Conservation (phyloP, 2,797 vertebrate genomes). For the Brachymystax lenok region DNA sequence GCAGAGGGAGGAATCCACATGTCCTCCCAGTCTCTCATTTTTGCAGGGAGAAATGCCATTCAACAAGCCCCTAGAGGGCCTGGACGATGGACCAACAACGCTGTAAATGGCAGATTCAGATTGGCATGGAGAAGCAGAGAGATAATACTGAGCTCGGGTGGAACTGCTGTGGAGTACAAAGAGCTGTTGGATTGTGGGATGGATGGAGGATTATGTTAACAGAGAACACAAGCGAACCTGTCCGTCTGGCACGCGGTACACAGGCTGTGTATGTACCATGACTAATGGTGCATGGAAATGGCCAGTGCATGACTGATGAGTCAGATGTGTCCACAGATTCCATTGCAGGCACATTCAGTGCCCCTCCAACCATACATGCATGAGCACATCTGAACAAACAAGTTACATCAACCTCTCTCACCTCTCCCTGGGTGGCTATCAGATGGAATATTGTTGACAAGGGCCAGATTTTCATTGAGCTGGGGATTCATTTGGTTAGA, state of each 20-base stretch:
- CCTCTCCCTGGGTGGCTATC: slow-evolving; percentile 1
- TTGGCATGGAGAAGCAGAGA: slow-evolving; percentile 47
- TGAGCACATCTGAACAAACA: slow-evolving; percentile 58
- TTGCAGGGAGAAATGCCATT: slow-evolving; percentile 17
- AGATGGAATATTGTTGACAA: not conserved
- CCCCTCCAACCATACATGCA: slow-evolving; percentile 44
- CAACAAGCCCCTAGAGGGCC: slow-evolving; percentile 36
- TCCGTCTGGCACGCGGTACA: slow-evolving; percentile 23
- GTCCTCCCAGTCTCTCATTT: not conserved
- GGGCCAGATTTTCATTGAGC: not conserved
- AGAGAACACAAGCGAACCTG: slow-evolving; percentile 20
- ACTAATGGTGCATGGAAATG: slow-evolving; percentile 51
- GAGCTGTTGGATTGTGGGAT: slow-evolving; percentile 8
- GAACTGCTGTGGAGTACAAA: slow-evolving; percentile 17
- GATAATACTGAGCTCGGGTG: slow-evolving; percentile 40
- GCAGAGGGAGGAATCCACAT: not conserved
- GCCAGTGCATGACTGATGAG: slow-evolving; percentile 59
- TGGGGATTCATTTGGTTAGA: not conserved
- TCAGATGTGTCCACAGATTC: slow-evolving; percentile 49
- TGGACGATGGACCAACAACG: not conserved
- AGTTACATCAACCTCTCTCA: slow-evolving; percentile 29
- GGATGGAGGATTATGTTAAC: slow-evolving; percentile 38
- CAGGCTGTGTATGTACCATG: slow-evolving; percentile 44
- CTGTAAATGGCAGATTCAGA: slow-evolving; percentile 18
- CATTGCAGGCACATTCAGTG: slow-evolving; percentile 25